Percentiles rank a stretch among this genome's conserved stretches.
phyloP scores from a whole-genome alignment of 2,888 invertebrate genomes.

The Phlogophora meticulosa region DNA sequence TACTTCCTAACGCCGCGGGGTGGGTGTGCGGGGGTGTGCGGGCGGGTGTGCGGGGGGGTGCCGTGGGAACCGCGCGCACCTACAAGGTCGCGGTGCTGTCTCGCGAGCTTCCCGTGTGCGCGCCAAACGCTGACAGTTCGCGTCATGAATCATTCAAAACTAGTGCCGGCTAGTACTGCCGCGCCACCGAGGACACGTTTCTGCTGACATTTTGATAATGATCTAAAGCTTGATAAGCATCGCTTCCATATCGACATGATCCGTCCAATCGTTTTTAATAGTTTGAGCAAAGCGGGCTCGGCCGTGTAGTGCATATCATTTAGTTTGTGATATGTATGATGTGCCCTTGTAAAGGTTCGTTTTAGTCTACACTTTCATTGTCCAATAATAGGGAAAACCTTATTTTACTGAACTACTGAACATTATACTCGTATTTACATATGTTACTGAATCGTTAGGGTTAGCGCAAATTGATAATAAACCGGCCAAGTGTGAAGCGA shows the following conservation, averaged over 20 bases:
- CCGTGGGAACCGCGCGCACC: neutral
- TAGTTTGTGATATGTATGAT: too few species aligned
- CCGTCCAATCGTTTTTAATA: neutral
- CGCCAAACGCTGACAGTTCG: neutral
- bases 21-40: neutral
- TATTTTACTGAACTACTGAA: too few species aligned
- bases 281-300: neutral
- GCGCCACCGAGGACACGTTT: neutral
- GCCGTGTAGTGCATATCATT: neutral
- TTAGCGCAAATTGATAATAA: too few species aligned
- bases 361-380: too few species aligned
- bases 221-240: neutral
- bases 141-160: slow-evolving; percentile 1
- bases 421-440: too few species aligned
- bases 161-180: neutral
- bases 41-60: neutral
- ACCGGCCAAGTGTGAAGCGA: too few species aligned
- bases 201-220: slow-evolving; percentile 23
- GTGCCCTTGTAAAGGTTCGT: too few species aligned
- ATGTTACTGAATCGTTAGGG: too few species aligned
- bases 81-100: slow-evolving; percentile 8
- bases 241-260: neutral
- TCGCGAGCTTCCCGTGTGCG: neutral
- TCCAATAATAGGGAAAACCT: too few species aligned
- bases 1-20: neutral